These are phyloP conservation scores for Propithecus deckenii DNA, from an alignment of 2,797 vertebrate genomes.

Conservation along the genomic window DNA sequence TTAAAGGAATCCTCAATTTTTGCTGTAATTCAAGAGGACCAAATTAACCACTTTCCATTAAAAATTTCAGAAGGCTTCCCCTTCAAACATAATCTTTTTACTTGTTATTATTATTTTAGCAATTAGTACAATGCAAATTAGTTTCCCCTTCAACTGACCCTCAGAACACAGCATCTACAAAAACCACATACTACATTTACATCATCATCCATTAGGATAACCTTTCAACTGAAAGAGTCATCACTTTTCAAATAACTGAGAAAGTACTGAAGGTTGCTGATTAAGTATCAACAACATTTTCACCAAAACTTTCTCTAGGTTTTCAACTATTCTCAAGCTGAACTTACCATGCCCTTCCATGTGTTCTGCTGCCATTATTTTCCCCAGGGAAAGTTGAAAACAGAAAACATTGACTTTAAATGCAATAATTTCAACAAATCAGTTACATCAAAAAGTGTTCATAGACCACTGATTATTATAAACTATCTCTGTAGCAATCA, in stretches of 20 bases:
- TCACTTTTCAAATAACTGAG: conserved; percentile 54
- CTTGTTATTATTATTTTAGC: not conserved
- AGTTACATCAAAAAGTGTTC: conserved; percentile 61
- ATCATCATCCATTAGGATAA: not conserved
- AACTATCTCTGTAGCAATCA: conserved; percentile 4
- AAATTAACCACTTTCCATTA: conserved; percentile 31
- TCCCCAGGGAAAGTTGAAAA: conserved; percentile 78
- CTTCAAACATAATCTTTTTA: conserved; percentile 6
- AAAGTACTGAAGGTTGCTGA: conserved; percentile 63
- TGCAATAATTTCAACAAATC: conserved; percentile 68
- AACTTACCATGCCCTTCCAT: conserved; percentile 75
- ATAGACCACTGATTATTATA: conserved; percentile 36
- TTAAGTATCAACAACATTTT: conserved; percentile 52
- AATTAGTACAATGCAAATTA: conserved; percentile 28
- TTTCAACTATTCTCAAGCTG: conserved; percentile 74
- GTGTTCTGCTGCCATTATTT: conserved; percentile 78
- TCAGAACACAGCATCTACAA: not conserved
- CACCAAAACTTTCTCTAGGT: conserved; percentile 66
- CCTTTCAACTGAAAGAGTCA: conserved; percentile 46
- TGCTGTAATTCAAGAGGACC: not conserved
- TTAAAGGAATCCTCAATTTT: conserved; percentile 57
- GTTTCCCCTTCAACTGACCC: not conserved
- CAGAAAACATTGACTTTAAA: conserved; percentile 78
- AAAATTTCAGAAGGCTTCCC: conserved; percentile 16
- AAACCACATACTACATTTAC: conserved; percentile 5